Conservation (phyloP, 2,797 vertebrate genomes). For the Macropus fuliginosus region DNA sequence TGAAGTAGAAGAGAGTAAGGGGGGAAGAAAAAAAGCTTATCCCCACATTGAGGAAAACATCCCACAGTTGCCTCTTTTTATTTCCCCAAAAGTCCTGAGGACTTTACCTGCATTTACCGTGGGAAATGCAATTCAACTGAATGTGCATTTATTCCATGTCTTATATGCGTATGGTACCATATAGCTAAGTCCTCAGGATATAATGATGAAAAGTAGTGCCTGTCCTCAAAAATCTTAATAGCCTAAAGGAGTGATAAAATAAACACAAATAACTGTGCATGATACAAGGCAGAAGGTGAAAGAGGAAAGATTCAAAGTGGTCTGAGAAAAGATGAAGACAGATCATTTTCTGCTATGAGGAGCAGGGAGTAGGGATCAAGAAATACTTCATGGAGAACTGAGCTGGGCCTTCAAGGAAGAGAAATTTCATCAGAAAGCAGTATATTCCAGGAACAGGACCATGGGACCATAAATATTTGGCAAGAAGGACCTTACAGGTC, state of each 20-base stretch:
- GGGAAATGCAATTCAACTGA: neutral
- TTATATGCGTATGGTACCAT: neutral
- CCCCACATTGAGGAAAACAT: neutral
- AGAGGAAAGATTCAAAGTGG: neutral
- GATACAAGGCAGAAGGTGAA: neutral
- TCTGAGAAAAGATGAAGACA: neutral
- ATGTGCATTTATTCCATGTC: neutral
- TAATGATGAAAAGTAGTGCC: neutral
- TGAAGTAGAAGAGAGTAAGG: neutral
- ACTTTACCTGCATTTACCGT: neutral
- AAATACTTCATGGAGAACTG: neutral
- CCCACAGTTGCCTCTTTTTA: neutral
- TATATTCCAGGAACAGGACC: neutral
- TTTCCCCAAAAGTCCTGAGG: neutral
- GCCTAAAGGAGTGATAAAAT: neutral
- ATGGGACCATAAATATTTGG: neutral
- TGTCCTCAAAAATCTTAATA: neutral
- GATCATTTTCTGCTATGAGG: neutral
- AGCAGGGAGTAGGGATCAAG: neutral
- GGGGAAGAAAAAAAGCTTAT: neutral
- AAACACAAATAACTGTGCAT: neutral
- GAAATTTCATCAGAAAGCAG: neutral
- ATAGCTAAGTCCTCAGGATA: neutral
- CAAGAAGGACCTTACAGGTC: neutral
- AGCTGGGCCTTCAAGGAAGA: neutral